Conservation (phyloP, 1,140 invertebrate species). For the Phymastichus coffea region DNA sequence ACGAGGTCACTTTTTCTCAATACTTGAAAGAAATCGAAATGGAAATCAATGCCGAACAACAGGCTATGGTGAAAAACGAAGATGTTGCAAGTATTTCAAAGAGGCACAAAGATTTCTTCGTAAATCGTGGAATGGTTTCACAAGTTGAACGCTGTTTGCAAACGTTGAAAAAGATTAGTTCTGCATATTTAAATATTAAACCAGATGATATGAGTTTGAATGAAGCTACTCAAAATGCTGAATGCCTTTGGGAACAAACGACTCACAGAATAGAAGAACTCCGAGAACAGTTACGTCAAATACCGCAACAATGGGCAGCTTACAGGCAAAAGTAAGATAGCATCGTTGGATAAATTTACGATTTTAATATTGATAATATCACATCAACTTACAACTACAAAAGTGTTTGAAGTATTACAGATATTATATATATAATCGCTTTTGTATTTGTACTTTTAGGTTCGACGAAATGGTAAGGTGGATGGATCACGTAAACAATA, state of each 20-base stretch:
- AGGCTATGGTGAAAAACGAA: slow-evolving; percentile 82
- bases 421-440: background rate
- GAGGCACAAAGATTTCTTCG: slow-evolving; percentile 76
- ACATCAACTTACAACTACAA: too few relatives aligned
- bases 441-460: slow-evolving; percentile 48
- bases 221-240: slow-evolving; percentile 67
- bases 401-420: background rate
- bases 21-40: slow-evolving; percentile 87
- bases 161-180: slow-evolving; percentile 71
- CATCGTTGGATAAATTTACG: background rate
- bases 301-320: slow-evolving; percentile 86
- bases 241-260: slow-evolving; percentile 73
- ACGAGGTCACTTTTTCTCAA: slow-evolving; percentile 82
- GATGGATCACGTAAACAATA: slow-evolving; percentile 86
- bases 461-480: slow-evolving; percentile 83
- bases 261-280: slow-evolving; percentile 71
- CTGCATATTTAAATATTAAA: slow-evolving; percentile 65
- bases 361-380: background rate
- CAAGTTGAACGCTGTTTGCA: slow-evolving; percentile 75
- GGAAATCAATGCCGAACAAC: slow-evolving; percentile 81
- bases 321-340: slow-evolving; percentile 76
- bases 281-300: slow-evolving; percentile 76
- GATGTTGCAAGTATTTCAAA: slow-evolving; percentile 75
- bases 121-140: slow-evolving; percentile 66
- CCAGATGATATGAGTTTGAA: slow-evolving; percentile 65